Evolutionary conservation across 2,113 vertebrate genomes (phyloP).

Genomic region (Mastomys coucha): DNA sequence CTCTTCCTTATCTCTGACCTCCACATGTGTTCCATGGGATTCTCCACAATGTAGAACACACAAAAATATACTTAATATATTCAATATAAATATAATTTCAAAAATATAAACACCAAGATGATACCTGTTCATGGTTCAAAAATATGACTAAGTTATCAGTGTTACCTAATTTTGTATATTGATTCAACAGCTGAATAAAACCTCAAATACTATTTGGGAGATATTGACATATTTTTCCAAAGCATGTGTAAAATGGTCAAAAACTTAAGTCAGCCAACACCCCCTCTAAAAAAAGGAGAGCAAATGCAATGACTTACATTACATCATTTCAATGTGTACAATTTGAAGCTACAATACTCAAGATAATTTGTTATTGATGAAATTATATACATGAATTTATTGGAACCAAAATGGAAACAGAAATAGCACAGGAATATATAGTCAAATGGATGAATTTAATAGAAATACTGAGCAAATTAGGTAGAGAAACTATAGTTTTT

Average conservation of each 20-base stretch:
- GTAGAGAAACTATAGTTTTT: not conserved
- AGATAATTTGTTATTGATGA: not conserved
- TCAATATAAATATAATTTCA: not conserved
- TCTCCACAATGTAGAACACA: too few relatives aligned
- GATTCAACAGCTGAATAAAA: not conserved
- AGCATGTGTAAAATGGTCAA: not conserved
- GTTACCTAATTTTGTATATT: not conserved
- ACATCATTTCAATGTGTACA: not conserved
- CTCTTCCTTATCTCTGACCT: not conserved
- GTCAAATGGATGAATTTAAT: not conserved
- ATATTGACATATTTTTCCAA: too few relatives aligned
- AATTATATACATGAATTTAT: not conserved
- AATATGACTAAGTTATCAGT: not conserved
- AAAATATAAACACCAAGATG: not conserved
- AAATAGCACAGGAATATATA: not conserved
- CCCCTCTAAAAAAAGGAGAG: fast-evolving
- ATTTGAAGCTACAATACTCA: not conserved
- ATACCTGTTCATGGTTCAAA: too few relatives aligned
- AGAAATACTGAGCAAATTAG: not conserved
- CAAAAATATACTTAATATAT: not conserved
- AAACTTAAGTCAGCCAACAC: not conserved
- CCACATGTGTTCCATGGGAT: not conserved
- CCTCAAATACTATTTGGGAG: not conserved
- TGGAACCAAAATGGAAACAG: not conserved
- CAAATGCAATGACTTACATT: too few relatives aligned